Evolutionary conservation across 2,797 vertebrate genomes (phyloP), one percentile per base, ranked within the genome.

Genomic region (Rhadinocentrus ornatus): DNA sequence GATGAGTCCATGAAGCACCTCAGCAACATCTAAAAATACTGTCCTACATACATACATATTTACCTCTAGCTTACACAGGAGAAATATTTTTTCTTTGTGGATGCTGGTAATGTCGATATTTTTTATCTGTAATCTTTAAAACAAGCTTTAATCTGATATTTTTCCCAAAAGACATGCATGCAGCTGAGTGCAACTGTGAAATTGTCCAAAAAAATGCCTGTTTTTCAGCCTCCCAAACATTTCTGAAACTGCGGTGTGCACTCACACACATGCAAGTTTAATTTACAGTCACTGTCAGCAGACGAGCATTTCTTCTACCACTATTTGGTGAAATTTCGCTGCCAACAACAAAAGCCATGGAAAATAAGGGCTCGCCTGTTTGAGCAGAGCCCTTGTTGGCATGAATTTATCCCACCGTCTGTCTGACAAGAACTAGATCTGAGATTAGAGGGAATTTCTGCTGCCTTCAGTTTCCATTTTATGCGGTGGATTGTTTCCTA

Each of bases 11-110:
- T 41, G 41, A 87, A 85, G 79, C 79, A 81, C 82, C 75, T 85
- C 77, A 69, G 73, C 78, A 67, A 77, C 55, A 62, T 63, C 93
- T 94, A 94, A 91, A 94, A 94, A 94, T 93, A 94, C 73, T 78
- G 89, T 90, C 89, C 89, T 92, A 94, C 82, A 91, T 93, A 89
- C 82, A n/a, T n/a, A 75, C 26, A 12, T 27, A 50, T 60, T 46
- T 72, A 62, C 71, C 67, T 82, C 75, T 73, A 37, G 56, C 61
- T 53, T 27, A 15, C 32, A 58, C 62, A 46, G 52, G 27, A 53
- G 71, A 71, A 35, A 44, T 27, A 66, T 62, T 8, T 48, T 52
- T 31, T 31, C 35, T 37, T 37, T 41, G 37, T 52, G 27, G 46
- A 69, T 24, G 57, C 24, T 52, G 26, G 50, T 55, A 32, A 63